Percentiles rank a stretch among this genome's conserved stretches.
Evolutionary conservation across 2,797 vertebrate genomes (phyloP).

Genomic region (Crenuchus spilurus): DNA sequence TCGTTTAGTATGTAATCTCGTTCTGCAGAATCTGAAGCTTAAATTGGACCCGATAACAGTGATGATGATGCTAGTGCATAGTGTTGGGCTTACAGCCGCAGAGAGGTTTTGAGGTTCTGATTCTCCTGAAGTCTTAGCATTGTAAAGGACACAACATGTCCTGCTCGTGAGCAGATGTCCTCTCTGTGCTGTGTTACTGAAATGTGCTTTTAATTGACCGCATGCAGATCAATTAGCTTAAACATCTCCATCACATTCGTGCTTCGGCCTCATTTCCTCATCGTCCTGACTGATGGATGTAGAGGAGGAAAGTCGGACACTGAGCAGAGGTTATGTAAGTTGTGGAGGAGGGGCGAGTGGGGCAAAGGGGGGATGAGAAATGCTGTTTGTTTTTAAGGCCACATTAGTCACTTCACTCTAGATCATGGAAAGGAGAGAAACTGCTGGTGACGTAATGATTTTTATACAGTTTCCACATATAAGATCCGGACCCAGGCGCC

Average conservation of each 20-base stretch:
- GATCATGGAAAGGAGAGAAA: slow-evolving; percentile 55
- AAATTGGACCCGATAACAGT: background rate
- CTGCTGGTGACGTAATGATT: slow-evolving; percentile 66
- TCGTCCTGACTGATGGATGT: background rate
- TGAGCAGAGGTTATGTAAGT: slow-evolving; percentile 70
- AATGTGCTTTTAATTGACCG: background rate
- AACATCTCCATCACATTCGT: background rate
- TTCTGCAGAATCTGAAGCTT: background rate
- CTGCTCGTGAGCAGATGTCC: background rate
- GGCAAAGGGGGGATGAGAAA: slow-evolving; percentile 35
- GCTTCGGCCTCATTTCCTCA: background rate
- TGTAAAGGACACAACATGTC: background rate
- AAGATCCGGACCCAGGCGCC: slow-evolving; percentile 71
- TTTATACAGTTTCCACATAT: slow-evolving; percentile 80
- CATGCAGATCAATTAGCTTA: background rate
- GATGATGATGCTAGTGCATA: background rate
- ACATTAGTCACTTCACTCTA: slow-evolving; percentile 57
- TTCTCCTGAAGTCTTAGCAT: background rate
- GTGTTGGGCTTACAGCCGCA: background rate
- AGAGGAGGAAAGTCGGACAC: slow-evolving; percentile 16
- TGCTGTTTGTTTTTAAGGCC: slow-evolving; percentile 57
- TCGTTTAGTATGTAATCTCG: background rate
- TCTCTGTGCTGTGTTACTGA: background rate
- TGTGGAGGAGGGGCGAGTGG: slow-evolving; percentile 35
- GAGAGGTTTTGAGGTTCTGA: background rate